Evolutionary conservation across 2,888 invertebrate species (phyloP).

Genomic region (Eilema griseolum): DNA sequence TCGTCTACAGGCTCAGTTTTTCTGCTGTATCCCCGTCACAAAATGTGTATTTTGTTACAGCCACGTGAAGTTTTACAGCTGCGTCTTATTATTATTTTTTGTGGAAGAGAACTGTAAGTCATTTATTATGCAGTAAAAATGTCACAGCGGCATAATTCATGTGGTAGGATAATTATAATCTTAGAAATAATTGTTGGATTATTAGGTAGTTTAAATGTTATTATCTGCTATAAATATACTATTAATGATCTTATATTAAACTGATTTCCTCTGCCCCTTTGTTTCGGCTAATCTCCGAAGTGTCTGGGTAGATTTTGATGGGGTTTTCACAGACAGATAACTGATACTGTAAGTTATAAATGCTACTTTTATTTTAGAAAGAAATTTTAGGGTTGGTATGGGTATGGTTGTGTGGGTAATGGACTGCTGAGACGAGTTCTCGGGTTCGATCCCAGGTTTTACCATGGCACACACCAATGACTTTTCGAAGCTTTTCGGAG

Average conservation of each 20-base stretch:
- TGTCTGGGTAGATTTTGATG: not conserved
- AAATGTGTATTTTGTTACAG: constrained; percentile 68
- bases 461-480: too few species aligned
- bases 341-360: not conserved
- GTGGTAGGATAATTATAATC: constrained; percentile 54
- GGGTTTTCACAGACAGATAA: not conserved
- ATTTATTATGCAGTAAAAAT: constrained; percentile 68
- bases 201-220: constrained; percentile 5
- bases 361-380: not conserved
- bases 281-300: not conserved
- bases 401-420: too few species aligned
- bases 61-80: constrained; percentile 67
- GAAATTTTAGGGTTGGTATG: too few species aligned
- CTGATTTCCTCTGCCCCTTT: not conserved
- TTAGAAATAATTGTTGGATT: constrained; percentile 51
- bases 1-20: constrained; percentile 60
- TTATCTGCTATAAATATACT: not conserved
- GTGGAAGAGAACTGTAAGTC: constrained; percentile 56
- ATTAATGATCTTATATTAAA: not conserved
- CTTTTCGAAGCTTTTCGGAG: too few species aligned
- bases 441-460: too few species aligned
- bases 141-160: constrained; percentile 62
- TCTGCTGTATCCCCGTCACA: constrained; percentile 59
- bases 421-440: too few species aligned
- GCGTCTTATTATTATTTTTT: constrained; percentile 61